Evolutionary conservation across 2,113 vertebrate genomes (phyloP).

Genomic region (Leiothrix lutea): DNA sequence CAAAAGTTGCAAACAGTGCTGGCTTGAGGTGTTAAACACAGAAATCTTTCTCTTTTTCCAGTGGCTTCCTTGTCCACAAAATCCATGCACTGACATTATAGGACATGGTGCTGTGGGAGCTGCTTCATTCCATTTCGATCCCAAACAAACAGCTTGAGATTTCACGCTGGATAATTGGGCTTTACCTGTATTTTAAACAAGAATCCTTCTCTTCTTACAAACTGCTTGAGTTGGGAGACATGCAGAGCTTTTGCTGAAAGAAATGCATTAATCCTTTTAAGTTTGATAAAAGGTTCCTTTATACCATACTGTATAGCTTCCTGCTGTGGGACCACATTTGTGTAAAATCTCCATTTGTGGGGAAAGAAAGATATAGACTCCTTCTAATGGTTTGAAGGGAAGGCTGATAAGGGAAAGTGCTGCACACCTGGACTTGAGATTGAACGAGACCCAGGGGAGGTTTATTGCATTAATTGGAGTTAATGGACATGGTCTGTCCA

Average conservation of each 20-base stretch:
- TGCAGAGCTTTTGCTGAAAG: constrained; percentile 52
- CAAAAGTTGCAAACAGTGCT: neutral
- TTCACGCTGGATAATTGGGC: constrained; percentile 27
- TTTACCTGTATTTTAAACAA: constrained; percentile 53
- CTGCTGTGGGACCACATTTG: constrained; percentile 45
- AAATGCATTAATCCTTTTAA: constrained; percentile 60
- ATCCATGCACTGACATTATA: neutral
- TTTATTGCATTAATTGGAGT: neutral
- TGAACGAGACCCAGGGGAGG: neutral
- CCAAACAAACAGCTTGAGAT: constrained; percentile 47
- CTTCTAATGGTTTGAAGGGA: neutral
- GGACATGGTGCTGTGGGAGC: neutral
- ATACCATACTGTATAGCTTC: neutral
- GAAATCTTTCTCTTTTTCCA: neutral
- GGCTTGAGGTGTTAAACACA: neutral
- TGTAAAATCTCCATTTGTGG: constrained; percentile 32
- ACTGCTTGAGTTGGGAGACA: constrained; percentile 46
- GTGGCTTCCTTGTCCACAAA: neutral
- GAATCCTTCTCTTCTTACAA: constrained; percentile 39
- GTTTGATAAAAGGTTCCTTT: constrained; percentile 47
- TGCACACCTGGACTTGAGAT: neutral
- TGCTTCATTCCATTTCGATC: neutral
- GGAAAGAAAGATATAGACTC: neutral
- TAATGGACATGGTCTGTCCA: neutral
- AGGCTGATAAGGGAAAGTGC: constrained; percentile 1